phyloP scores from a whole-genome alignment of 2,888 invertebrate species.

The Oeneis ivallda region DNA sequence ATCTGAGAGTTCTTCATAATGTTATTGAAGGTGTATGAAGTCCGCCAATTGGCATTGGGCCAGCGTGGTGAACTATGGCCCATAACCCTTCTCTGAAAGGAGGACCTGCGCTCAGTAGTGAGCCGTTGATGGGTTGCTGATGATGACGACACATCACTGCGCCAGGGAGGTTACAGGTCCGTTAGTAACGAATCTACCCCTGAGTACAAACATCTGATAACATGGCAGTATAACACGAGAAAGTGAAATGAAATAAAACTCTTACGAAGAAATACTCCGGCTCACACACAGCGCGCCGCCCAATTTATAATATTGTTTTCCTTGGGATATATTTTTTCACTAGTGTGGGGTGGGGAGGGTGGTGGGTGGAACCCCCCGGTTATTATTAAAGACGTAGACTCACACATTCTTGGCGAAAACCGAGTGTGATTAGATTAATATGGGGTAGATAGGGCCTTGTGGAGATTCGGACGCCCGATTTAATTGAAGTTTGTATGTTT shows the following conservation, averaged over 20 bases:
- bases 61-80: too few relatives aligned
- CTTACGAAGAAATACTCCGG: slow-evolving; percentile 18
- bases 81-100: too few relatives aligned
- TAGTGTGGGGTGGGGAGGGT: slow-evolving; percentile 62
- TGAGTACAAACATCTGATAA: slow-evolving; percentile 52
- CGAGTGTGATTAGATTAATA: slow-evolving; percentile 81
- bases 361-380: slow-evolving; percentile 53
- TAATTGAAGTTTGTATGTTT: slow-evolving; percentile 34
- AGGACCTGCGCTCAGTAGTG: too few relatives aligned
- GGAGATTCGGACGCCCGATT: slow-evolving; percentile 33
- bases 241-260: slow-evolving; percentile 76
- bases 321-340: slow-evolving; percentile 81
- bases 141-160: too few relatives aligned
- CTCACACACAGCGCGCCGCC: slow-evolving; percentile 60
- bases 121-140: too few relatives aligned
- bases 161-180: too few relatives aligned
- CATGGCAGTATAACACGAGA: slow-evolving; percentile 55
- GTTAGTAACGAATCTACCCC: too few relatives aligned
- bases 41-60: too few relatives aligned
- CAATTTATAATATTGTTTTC: slow-evolving; percentile 83
- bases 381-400: slow-evolving; percentile 82
- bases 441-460: slow-evolving; percentile 49
- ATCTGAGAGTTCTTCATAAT: too few relatives aligned
- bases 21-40: too few relatives aligned
- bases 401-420: slow-evolving; percentile 76